A percentile compares a stretch with the other conserved stretches of the same genome.
Conservation (phyloP, 2,888 invertebrate species). For the Drosophila macrospina region DNA sequence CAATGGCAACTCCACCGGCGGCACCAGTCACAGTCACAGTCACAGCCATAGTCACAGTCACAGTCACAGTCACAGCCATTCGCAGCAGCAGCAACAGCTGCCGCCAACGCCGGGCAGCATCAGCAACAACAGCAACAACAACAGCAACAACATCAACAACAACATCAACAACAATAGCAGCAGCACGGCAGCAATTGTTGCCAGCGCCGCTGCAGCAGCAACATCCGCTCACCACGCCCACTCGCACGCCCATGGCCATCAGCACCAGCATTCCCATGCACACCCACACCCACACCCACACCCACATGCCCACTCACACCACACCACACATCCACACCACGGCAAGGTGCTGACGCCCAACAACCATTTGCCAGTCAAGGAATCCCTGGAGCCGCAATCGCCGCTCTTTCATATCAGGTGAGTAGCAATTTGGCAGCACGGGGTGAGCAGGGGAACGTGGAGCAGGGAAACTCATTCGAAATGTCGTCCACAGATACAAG, state of each 20-base stretch:
- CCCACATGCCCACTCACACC: slow-evolving; percentile 67
- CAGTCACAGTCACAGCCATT: slow-evolving; percentile 57
- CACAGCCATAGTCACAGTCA: slow-evolving; percentile 62
- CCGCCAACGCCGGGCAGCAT: slow-evolving; percentile 47
- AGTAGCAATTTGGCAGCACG: not conserved
- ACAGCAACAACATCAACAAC: slow-evolving; percentile 33
- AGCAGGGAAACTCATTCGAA: not conserved
- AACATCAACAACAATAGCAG: slow-evolving; percentile 39
- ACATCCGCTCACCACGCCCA: slow-evolving; percentile 64
- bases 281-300: slow-evolving; percentile 48
- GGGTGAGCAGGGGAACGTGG: not conserved
- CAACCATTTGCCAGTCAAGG: slow-evolving; percentile 78
- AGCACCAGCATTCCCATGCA: slow-evolving; percentile 49
- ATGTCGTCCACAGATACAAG: slow-evolving; percentile 81
- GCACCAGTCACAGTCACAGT: slow-evolving; percentile 69
- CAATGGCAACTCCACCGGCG: slow-evolving; percentile 74
- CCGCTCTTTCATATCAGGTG: slow-evolving; percentile 86
- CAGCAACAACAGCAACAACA: slow-evolving; percentile 32
- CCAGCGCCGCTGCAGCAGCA: slow-evolving; percentile 66
- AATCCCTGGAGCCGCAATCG: slow-evolving; percentile 85
- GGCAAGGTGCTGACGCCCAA: slow-evolving; percentile 82
- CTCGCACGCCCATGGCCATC: slow-evolving; percentile 59
- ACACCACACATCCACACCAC: slow-evolving; percentile 72
- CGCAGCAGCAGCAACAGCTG: slow-evolving; percentile 51
- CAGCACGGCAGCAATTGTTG: slow-evolving; percentile 65